These are phyloP conservation scores for Cosmopolites sordidus DNA, from an alignment of 2,888 invertebrate species.

Conservation along the genomic window DNA sequence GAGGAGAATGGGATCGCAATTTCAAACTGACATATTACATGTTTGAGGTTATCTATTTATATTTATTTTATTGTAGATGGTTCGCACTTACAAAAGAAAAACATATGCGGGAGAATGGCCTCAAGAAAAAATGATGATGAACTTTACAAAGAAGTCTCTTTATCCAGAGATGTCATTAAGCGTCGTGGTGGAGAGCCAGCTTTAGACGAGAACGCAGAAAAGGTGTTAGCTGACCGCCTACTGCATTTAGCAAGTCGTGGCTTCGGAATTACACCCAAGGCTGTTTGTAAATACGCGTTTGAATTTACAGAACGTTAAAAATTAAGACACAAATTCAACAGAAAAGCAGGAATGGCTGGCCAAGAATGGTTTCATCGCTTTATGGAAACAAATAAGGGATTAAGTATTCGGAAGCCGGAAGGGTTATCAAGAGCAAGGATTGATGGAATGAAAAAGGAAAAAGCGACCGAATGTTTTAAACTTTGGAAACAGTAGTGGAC, in stretches of 20 bases:
- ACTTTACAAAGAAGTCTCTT: too few species aligned
- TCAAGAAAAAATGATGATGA: too few species aligned
- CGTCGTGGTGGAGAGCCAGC: too few species aligned
- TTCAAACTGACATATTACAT: too few species aligned
- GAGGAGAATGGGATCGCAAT: too few species aligned
- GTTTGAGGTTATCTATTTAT: too few species aligned
- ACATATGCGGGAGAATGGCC: too few species aligned
- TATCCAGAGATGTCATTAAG: too few species aligned
- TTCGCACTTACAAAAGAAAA: too few species aligned
- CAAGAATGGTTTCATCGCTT: conserved; percentile 5
- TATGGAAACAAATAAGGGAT: background rate
- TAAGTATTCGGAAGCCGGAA: conserved; percentile 1
- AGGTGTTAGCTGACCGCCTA: background rate
- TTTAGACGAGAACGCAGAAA: background rate
- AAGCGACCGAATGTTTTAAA: background rate
- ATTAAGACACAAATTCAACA: conserved; percentile 4
- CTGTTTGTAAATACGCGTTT: conserved; percentile 3
- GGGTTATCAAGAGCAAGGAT: background rate
- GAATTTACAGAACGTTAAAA: conserved; percentile 4
- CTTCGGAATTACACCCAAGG: conserved; percentile 6
- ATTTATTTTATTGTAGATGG: too few species aligned
- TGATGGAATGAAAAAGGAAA: conserved; percentile 5
- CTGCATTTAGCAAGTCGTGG: background rate
- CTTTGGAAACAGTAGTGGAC: conserved; percentile 4
- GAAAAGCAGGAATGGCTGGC: background rate